Evolutionary conservation across 2,888 invertebrate species (phyloP).

Genomic region (Chrysolina haemoptera): DNA sequence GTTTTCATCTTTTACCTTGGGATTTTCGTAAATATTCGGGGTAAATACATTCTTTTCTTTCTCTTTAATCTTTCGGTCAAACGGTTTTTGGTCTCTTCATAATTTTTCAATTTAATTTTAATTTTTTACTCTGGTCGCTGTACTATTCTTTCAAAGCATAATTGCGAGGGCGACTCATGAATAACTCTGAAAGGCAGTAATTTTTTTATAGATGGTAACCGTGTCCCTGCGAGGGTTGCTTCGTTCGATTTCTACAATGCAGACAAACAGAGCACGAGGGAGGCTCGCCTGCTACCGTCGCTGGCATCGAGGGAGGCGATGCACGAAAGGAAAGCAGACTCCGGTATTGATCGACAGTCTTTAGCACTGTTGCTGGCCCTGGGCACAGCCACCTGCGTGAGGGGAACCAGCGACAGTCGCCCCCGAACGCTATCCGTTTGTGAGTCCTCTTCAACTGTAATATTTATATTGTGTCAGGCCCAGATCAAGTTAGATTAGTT

Average conservation of each 20-base stretch:
- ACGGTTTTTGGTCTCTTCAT: no score
- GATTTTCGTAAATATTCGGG: no score
- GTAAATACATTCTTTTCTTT: no score
- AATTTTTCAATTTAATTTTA: no score
- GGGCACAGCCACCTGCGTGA: conserved; percentile 47
- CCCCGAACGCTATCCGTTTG: conserved; percentile 4
- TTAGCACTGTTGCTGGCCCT: conserved; percentile 41
- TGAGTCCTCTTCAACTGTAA: conserved; percentile 38
- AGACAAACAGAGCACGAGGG: conserved; percentile 16
- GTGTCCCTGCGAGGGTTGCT: conserved; percentile 5
- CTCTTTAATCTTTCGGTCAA: no score
- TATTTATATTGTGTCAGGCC: conserved; percentile 41
- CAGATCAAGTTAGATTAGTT: conserved; percentile 35
- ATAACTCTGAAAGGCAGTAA: conserved; percentile 29
- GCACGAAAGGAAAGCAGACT: conserved; percentile 45
- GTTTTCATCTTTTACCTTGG: no score
- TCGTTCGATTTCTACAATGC: conserved; percentile 9
- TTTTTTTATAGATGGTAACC: conserved; percentile 30
- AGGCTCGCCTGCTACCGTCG: conserved; percentile 22
- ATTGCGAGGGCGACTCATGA: conserved; percentile 8
- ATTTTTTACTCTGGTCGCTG: no score
- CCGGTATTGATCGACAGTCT: conserved; percentile 51
- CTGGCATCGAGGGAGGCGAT: conserved; percentile 37
- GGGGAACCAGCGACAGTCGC: conserved; percentile 33
- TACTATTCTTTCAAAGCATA: neutral